Evolutionary conservation across 2,797 vertebrate species (phyloP), one percentile per base, ranked within the genome.

Genomic region (Rhinatrema bivittatum): DNA sequence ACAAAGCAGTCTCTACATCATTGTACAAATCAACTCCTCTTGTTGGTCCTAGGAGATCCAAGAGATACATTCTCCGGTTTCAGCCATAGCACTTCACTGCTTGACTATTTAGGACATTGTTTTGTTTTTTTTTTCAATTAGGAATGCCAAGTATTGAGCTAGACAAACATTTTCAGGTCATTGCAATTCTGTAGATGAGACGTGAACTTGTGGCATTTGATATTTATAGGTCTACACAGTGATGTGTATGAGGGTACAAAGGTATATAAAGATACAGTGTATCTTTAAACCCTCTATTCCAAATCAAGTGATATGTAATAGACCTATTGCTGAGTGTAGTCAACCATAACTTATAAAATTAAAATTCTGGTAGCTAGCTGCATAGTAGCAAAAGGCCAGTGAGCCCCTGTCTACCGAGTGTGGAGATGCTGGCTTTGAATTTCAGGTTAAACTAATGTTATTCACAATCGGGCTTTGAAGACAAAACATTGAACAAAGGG

Each of bases 261-360:
- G 39, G 32, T 31, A 53, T 47, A 44, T 2, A 30, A 19, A 20
- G 47, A 55, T 45, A 21, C 48, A 39, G 4, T 31, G 23, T 66
- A 34, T 57, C 57, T 72, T 78, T 73, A 73, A 65, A 57, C 49
- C 7, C 56, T 10, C 42, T 50, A 42, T 52, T 65, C 60, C 62
- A 74, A 71, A 69, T 72, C 64, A 74, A 70, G 72, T 70, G 70
- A 50, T 62, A 63, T 57, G 56, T 72, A 73, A 72, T 64, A 74
- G 68, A 70, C 46, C 24, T 45, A 57, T 50, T 55, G 53, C 60
- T 70, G 65, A 42, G 72, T 65, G 73, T 72, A 77, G 56, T 75
- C 73, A 78, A 72, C 62, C 68, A 67, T 71, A 27, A 48, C 65
- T 70, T 47, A 46, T 39, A 66, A 60, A 72, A 77, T 74, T 77